Evolutionary conservation across 2,113 vertebrate species (phyloP).

Genomic region (Eublepharis macularius): DNA sequence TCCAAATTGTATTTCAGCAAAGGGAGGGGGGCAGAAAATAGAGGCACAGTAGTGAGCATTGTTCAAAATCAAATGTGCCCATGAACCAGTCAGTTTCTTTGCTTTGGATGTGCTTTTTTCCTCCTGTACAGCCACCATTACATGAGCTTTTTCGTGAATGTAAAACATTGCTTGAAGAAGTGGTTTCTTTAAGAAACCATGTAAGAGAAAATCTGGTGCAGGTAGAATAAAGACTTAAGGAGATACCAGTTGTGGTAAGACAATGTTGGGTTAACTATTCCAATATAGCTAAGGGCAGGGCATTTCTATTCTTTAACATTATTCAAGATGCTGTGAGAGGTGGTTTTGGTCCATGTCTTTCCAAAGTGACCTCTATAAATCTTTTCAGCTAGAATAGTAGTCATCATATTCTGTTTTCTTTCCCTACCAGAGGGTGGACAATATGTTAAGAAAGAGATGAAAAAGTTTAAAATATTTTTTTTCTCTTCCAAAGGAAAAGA

Average conservation of each 20-base stretch:
- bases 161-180: not conserved
- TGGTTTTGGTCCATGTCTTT: too few species aligned
- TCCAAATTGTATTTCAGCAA: constrained; percentile 25
- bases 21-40: constrained; percentile 1
- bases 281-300: not conserved
- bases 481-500: not conserved
- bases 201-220: constrained; percentile 2
- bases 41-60: constrained; percentile 42
- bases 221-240: constrained; percentile 4
- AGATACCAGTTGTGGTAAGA: not conserved
- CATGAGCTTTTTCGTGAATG: not conserved
- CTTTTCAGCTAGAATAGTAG: not conserved
- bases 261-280: not conserved
- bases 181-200: constrained; percentile 22
- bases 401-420: not conserved
- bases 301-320: not conserved
- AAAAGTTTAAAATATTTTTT: not conserved
- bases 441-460: not conserved
- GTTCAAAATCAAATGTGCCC: not conserved
- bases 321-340: not conserved
- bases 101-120: not conserved
- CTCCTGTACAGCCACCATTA: not conserved
- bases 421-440: not conserved
- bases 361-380: not conserved
- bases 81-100: too few species aligned